Evolutionary conservation across 2,888 invertebrate species (phyloP), one percentile per base, ranked within the genome.

Genomic region (Idaea aversata): DNA sequence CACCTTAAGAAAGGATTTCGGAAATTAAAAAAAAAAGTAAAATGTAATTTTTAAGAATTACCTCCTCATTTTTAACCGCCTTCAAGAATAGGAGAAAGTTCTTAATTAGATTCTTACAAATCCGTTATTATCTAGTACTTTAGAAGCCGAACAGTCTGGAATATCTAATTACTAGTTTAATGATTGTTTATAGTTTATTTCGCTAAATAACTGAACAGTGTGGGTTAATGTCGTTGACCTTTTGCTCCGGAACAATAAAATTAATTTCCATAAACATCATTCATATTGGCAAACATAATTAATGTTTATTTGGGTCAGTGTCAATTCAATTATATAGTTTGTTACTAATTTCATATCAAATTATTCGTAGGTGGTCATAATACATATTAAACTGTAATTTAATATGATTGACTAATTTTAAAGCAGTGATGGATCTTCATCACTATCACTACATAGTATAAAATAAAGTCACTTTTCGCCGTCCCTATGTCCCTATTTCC

Each of bases 251-350:
- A n/a, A 36, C n/a, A 34, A 61, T 15, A 15, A 3, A 61, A 15
- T 13, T 38, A 61, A 34, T 36, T 35, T 15, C 16, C 10, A 61
- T 47, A 38, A 47, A 47, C 13, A 47, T 47, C 47, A 47, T 47
- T 5, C 25, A 47, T 47, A 47, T 47, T 47, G 47, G 47, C 47
- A 47, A 47, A 47, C 47, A 47, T 47, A 47, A 47, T 47, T 47
- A 47, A 47, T 47, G 47, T 47, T 47, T 47, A 47, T 47, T 47
- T 47, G 47, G 47, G 47, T 47, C 47, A 47, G 47, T 47, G 47
- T 47, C 47, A 47, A 6, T 34, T 7, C 5, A 47, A 47, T 47
- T 47, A 25, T 25, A 2, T 25, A 47, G 47, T 47, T 10, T 47
- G 47, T 47, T 7, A 47, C 10, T 47, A 7, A 13, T 25, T 25